A percentile compares a stretch with the other conserved stretches of the same genome.
Evolutionary conservation across 2,113 vertebrate genomes (phyloP).

Genomic region (Myotis davidii): DNA sequence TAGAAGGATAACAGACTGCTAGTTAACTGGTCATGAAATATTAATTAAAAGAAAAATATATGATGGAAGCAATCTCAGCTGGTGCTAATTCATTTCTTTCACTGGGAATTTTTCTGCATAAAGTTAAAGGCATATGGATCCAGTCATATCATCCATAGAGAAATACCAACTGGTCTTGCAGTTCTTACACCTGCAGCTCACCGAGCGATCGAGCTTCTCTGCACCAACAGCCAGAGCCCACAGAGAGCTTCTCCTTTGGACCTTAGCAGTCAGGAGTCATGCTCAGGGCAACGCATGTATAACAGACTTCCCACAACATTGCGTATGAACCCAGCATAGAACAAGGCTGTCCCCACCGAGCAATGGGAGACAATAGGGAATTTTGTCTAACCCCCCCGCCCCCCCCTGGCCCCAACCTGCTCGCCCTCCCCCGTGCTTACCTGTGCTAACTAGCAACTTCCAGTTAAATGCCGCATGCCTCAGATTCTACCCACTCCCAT

Average conservation of each 20-base stretch:
- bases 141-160: neutral
- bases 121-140: neutral
- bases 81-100: slow-evolving; percentile 62
- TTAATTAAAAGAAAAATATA: slow-evolving; percentile 86
- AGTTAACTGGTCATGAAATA: slow-evolving; percentile 86
- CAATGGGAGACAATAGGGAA: neutral
- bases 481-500: neutral
- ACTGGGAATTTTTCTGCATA: slow-evolving; percentile 21
- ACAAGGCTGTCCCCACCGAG: neutral
- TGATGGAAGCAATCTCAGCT: slow-evolving; percentile 73
- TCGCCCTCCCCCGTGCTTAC: neutral
- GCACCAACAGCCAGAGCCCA: neutral
- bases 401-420: too few species aligned
- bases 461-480: neutral
- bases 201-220: neutral
- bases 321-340: neutral
- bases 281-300: too few species aligned
- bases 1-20: slow-evolving; percentile 83
- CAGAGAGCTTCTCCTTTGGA: neutral
- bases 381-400: neutral
- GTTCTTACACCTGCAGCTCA: neutral
- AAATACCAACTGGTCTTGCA: neutral
- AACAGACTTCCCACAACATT: neutral
- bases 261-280: neutral
- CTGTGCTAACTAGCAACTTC: neutral